phyloP scores from a whole-genome alignment of 2,113 vertebrate species.

The Trichomycterus rosablanca region DNA sequence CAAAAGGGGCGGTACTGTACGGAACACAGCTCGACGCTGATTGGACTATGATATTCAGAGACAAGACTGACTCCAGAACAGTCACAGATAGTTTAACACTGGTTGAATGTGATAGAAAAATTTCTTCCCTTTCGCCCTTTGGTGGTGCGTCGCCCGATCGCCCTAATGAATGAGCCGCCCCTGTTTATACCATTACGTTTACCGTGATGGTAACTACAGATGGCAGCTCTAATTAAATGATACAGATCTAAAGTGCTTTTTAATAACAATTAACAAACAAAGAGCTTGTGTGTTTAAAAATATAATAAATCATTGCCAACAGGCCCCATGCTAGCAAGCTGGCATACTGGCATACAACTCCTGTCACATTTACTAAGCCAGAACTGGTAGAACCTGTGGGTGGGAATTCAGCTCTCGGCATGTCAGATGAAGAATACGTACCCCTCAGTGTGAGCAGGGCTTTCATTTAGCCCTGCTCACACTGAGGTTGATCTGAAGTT shows the following conservation, averaged over 20 bases:
- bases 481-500: too few species aligned
- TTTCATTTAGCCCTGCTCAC: not conserved
- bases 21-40: too few species aligned
- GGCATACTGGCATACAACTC: not conserved
- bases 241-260: not conserved
- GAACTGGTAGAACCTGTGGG: not conserved
- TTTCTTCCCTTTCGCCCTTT: too few species aligned
- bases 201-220: not conserved
- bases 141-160: too few species aligned
- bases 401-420: conserved; percentile 6
- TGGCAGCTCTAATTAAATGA: conserved; percentile 5
- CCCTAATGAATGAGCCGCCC: too few species aligned
- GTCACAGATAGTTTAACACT: too few species aligned
- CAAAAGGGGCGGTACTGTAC: too few species aligned
- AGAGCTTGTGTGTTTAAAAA: not conserved
- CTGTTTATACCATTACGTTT: too few species aligned
- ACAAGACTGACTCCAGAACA: too few species aligned
- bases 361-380: not conserved
- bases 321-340: not conserved
- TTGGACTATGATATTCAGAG: too few species aligned
- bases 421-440: not conserved
- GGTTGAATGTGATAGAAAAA: too few species aligned
- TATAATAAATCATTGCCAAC: not conserved
- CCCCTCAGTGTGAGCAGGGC: too few species aligned
- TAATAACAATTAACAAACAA: conserved; percentile 15